A percentile compares a stretch with the other conserved stretches of the same genome.
These are phyloP conservation scores for Benthosema pterotum DNA, from an alignment of 2,797 vertebrate genomes.

Conservation along the genomic window DNA sequence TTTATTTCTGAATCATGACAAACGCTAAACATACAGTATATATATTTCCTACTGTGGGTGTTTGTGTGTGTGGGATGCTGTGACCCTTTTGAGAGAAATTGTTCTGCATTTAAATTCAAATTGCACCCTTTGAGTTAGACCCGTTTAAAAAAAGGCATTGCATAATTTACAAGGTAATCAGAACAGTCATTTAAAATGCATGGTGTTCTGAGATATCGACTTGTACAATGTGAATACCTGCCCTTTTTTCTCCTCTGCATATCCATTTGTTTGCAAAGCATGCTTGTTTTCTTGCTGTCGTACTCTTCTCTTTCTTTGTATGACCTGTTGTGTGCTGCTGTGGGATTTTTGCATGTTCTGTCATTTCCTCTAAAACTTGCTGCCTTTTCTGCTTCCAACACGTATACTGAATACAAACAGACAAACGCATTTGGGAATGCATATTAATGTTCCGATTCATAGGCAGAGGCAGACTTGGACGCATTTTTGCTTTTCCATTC, in stretches of 20 bases:
- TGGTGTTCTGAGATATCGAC: conserved; percentile 23
- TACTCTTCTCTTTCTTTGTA: conserved; percentile 21
- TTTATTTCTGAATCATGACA: no score
- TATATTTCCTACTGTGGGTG: no score
- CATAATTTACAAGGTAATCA: conserved; percentile 39
- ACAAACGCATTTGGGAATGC: conserved; percentile 31
- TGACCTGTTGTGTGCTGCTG: conserved; percentile 15
- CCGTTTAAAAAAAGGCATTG: conserved; percentile 14
- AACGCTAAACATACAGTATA: no score
- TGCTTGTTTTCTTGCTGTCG: conserved; percentile 20
- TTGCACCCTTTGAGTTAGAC: conserved; percentile 39
- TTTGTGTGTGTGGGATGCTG: conserved; percentile 51
- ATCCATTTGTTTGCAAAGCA: conserved; percentile 17
- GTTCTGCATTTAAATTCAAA: conserved; percentile 32
- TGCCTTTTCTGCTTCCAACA: conserved; percentile 19
- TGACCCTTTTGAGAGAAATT: conserved; percentile 49
- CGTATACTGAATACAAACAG: conserved; percentile 11
- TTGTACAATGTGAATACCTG: conserved; percentile 25
- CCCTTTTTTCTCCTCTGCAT: conserved; percentile 15
- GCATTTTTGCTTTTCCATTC: conserved; percentile 30
- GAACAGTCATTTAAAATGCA: conserved; percentile 47
- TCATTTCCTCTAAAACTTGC: conserved; percentile 33
- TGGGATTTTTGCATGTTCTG: conserved; percentile 48
- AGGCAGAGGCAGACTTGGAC: conserved; percentile 5
- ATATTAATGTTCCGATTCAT: conserved; percentile 15